Percentiles rank a stretch among this genome's conserved stretches.
Conservation (phyloP, 2,888 invertebrate species). For the Tethea ocularis region DNA sequence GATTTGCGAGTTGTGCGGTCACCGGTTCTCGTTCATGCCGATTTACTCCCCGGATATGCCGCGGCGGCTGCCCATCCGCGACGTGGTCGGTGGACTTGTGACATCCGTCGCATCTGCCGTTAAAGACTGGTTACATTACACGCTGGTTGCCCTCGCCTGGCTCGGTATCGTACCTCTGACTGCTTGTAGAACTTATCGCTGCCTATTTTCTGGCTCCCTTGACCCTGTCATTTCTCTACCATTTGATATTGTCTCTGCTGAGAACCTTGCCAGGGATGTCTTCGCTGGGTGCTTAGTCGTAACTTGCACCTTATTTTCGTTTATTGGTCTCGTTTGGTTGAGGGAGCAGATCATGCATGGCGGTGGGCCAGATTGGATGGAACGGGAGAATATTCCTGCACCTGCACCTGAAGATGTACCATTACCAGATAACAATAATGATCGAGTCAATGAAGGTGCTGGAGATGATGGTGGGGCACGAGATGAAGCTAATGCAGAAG, state of each 20-base stretch:
- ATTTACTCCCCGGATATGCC: slow-evolving; percentile 99
- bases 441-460: slow-evolving; percentile 65
- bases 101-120: slow-evolving; percentile 96
- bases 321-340: slow-evolving; percentile 98
- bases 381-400: slow-evolving; percentile 85
- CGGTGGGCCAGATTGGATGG: slow-evolving; percentile 98
- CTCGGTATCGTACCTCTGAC: slow-evolving; percentile 97
- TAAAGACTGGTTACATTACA: slow-evolving; percentile 98
- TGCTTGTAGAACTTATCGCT: slow-evolving; percentile 97
- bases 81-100: slow-evolving; percentile 95
- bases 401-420: slow-evolving; percentile 76
- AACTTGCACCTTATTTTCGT: slow-evolving; percentile 96
- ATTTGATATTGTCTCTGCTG: slow-evolving; percentile 95
- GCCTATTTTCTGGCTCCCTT: slow-evolving; percentile 95
- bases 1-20: slow-evolving; percentile 98
- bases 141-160: slow-evolving; percentile 98
- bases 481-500: slow-evolving; percentile 68
- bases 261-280: slow-evolving; percentile 96
- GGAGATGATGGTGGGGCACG: slow-evolving; percentile 60
- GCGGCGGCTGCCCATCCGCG: slow-evolving; percentile 95
- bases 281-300: slow-evolving; percentile 99
- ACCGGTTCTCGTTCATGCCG: slow-evolving; percentile 98
- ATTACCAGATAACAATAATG: slow-evolving; percentile 79
- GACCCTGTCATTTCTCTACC: slow-evolving; percentile 94
- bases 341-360: slow-evolving; percentile 99